These are phyloP conservation scores for Heliconius aoede DNA, from an alignment of 2,888 invertebrate species.

Conservation along the genomic window DNA sequence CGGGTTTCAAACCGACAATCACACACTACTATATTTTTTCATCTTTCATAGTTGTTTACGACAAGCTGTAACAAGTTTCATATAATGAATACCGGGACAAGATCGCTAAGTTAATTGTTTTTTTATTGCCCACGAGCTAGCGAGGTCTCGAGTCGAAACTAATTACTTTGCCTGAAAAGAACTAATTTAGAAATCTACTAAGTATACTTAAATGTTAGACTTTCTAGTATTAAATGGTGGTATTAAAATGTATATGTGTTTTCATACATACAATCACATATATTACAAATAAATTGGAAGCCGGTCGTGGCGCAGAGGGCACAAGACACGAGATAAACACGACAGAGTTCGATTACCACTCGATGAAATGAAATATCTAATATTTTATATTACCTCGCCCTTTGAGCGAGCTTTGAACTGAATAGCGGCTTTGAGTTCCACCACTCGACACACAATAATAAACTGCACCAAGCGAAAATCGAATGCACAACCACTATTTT, in stretches of 20 bases:
- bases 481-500: too few species aligned
- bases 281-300: background rate
- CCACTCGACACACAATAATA: too few species aligned
- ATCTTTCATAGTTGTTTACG: background rate
- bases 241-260: background rate
- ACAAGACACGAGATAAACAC: too few species aligned
- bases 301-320: too few species aligned
- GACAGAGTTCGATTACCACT: too few species aligned
- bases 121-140: constrained; percentile 16
- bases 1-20: too few species aligned
- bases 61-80: background rate
- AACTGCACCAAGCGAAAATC: too few species aligned
- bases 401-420: too few species aligned
- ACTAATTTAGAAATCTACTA: background rate
- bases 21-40: background rate
- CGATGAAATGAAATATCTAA: too few species aligned
- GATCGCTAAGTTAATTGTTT: constrained; percentile 11
- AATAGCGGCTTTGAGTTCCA: too few species aligned
- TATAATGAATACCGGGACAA: constrained; percentile 11
- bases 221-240: background rate
- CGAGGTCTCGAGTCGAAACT: constrained; percentile 17
- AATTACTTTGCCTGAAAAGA: constrained; percentile 22
- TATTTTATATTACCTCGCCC: too few species aligned
- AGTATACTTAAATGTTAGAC: background rate
- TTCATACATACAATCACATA: background rate